These are phyloP conservation scores for Tachina grossa DNA, from an alignment of 2,888 invertebrate species.

Conservation along the genomic window DNA sequence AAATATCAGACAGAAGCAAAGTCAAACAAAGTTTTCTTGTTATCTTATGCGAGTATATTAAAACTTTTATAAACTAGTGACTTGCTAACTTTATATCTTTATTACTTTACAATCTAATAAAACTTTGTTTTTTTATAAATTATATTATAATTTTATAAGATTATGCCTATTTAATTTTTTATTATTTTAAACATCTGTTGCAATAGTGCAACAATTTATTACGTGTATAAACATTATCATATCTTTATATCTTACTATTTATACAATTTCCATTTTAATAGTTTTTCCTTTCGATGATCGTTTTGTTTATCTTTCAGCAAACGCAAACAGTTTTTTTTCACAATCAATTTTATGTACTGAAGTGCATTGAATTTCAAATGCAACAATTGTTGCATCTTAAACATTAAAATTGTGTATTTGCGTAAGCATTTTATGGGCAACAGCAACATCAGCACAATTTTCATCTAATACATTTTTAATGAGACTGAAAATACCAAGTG, in stretches of 20 bases:
- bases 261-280: slow-evolving; percentile 33
- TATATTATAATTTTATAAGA: not conserved
- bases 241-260: slow-evolving; percentile 1
- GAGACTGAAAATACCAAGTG: slow-evolving; percentile 50
- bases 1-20: too few species aligned
- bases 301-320: slow-evolving; percentile 49
- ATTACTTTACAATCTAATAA: not conserved
- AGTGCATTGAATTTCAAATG: slow-evolving; percentile 47
- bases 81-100: not conserved
- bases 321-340: slow-evolving; percentile 17
- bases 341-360: slow-evolving; percentile 20
- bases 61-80: not conserved
- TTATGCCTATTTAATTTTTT: not conserved
- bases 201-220: slow-evolving; percentile 6
- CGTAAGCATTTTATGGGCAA: slow-evolving; percentile 10
- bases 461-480: slow-evolving; percentile 53
- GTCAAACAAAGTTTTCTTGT: not conserved
- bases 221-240: slow-evolving; percentile 9
- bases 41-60: not conserved
- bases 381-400: slow-evolving; percentile 36
- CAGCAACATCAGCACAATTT: slow-evolving; percentile 36
- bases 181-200: slow-evolving; percentile 26
- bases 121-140: slow-evolving; percentile 1
- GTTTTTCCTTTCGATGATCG: slow-evolving; percentile 15
- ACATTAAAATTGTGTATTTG: slow-evolving; percentile 30